phyloP scores from a whole-genome alignment of 2,113 vertebrate species.

The Terrapene triunguis region DNA sequence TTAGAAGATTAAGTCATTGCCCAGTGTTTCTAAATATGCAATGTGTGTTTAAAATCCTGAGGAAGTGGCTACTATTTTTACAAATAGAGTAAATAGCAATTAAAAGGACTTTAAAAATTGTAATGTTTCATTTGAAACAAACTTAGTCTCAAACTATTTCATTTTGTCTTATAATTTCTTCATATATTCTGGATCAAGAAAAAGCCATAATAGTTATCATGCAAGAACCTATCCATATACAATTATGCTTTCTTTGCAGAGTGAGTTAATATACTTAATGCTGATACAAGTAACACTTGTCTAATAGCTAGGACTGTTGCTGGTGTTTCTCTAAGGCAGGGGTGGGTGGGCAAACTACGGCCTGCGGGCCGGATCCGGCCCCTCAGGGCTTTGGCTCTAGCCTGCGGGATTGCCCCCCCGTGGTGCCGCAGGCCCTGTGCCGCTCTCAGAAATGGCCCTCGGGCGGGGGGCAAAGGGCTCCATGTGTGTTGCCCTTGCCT shows the following conservation, averaged over 20 bases:
- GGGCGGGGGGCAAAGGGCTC: too few relatives aligned
- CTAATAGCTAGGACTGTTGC: not conserved
- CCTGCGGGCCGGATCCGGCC: too few relatives aligned
- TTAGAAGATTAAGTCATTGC: not conserved
- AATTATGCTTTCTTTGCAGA: not conserved
- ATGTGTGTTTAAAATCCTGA: not conserved
- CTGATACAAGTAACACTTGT: not conserved
- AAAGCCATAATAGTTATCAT: not conserved
- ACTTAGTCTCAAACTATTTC: not conserved
- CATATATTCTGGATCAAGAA: not conserved
- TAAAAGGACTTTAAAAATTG: constrained; percentile 1
- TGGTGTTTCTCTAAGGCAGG: not conserved
- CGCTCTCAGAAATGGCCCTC: too few relatives aligned
- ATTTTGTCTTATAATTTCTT: not conserved
- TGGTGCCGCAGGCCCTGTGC: too few relatives aligned
- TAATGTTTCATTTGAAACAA: not conserved
- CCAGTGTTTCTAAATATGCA: not conserved
- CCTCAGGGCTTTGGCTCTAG: too few relatives aligned
- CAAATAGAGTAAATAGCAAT: not conserved
- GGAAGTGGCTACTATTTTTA: not conserved
- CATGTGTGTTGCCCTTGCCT: too few relatives aligned
- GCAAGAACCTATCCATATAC: not conserved
- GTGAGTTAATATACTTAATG: not conserved
- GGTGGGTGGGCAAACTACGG: too few relatives aligned
- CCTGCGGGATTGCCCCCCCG: too few relatives aligned